These are phyloP conservation scores for Harmothoe impar DNA, from an alignment of 2,888 invertebrate genomes.

Conservation along the genomic window DNA sequence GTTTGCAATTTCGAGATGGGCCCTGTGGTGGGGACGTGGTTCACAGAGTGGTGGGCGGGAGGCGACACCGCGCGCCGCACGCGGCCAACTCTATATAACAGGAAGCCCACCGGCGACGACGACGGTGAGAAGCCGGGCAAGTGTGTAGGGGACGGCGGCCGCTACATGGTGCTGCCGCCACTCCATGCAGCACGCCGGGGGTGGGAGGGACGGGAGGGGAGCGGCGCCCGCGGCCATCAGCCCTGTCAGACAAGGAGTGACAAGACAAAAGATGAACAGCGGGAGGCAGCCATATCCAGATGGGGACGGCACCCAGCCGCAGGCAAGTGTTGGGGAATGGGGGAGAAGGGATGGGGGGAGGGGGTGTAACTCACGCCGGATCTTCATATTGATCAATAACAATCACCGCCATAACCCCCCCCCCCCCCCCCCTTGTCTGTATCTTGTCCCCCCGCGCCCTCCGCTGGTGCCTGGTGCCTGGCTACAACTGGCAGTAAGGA, in stretches of 20 bases:
- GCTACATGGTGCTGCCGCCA: too few species aligned
- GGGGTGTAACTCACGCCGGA: not conserved
- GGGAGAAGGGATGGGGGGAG: not conserved
- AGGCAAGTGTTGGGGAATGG: not conserved
- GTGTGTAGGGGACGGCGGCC: too few species aligned
- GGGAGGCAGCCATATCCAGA: not conserved
- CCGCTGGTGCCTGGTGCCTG: not conserved
- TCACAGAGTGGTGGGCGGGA: not conserved
- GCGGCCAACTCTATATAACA: not conserved
- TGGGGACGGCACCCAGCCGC: not conserved
- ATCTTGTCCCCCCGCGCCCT: not conserved
- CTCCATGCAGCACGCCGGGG: not conserved
- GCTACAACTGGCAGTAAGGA: not conserved
- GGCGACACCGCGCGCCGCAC: not conserved
- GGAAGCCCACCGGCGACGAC: too few species aligned
- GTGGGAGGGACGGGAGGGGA: not conserved
- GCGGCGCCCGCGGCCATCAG: not conserved
- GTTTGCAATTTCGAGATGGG: not conserved
- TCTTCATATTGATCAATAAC: conserved; percentile 10
- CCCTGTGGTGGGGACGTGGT: not conserved
- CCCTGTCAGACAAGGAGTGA: not conserved
- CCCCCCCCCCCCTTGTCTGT: too few species aligned
- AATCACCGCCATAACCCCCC: not conserved
- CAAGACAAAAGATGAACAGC: conserved; percentile 28
- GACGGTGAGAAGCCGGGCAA: too few species aligned